Conservation (phyloP, 2,888 invertebrate species). For the Dicranocentrus wangi region DNA sequence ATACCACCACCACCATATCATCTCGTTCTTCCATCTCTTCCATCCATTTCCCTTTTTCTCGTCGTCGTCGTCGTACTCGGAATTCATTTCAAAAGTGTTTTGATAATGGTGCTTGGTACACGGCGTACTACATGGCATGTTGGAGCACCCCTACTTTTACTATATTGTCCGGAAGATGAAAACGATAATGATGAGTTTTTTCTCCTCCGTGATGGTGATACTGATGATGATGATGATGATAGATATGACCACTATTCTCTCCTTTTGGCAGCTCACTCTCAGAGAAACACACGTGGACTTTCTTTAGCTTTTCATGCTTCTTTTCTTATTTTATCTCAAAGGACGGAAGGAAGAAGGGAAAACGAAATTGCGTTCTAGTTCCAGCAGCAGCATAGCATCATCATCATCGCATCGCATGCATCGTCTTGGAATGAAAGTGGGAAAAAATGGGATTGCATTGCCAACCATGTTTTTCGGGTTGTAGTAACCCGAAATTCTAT, state of each 20-base stretch:
- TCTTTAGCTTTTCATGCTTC: too few relatives aligned
- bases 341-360: too few relatives aligned
- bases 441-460: conserved; percentile 45
- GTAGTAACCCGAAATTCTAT: conserved; percentile 20
- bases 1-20: neutral
- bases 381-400: too few relatives aligned
- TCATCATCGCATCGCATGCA: too few relatives aligned
- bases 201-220: too few relatives aligned
- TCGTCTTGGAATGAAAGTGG: conserved; percentile 21
- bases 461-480: conserved; percentile 50
- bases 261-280: neutral
- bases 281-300: too few relatives aligned
- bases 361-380: too few relatives aligned
- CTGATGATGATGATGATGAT: neutral
- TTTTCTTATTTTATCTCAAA: too few relatives aligned
- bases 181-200: conserved; percentile 21
- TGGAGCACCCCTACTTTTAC: neutral
- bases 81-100: conserved; percentile 3
- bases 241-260: neutral
- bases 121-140: neutral
- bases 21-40: too few relatives aligned
- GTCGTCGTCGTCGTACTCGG: too few relatives aligned
- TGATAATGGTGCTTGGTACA: neutral
- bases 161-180: neutral
- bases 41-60: too few relatives aligned